Base-by-base conservation (phyloP, 2,113 vertebrate species). In the Amblyornis subalaris region DNA sequence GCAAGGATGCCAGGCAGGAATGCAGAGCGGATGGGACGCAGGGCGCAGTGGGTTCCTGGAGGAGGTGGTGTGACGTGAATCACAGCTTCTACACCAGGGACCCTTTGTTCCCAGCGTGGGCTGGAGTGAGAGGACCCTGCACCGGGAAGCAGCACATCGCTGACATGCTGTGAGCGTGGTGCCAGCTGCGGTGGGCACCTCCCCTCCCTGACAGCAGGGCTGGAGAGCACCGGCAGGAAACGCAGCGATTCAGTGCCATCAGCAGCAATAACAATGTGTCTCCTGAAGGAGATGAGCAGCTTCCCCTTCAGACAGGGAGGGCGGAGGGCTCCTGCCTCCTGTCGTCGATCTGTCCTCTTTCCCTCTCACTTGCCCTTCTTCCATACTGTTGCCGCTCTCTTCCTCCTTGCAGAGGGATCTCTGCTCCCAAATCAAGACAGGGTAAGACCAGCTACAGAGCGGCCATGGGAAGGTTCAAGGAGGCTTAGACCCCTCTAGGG, bases 361-460 rank as follows among this genome's bases (percentile, higher is more conserved):
- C 33, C 24, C 10, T 60, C 31, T n/a, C 44, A 3, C 31, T 61
- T 5, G 4, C 24, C 7, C 29, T 62, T 61, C 57, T 62, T 55
- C 67, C 42, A 29, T 35, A 11, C 33, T 0, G 0, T 15, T 57
- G 21, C 31, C 0, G 0, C 26, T 65, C 12, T 65, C 22, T 35
- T 38, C 28, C 25, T 77, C 50, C 45, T 57, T 23, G 14, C 14
- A 33, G 33, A 45, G 13, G 3, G 10, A 47, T 14, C 61, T 78
- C 21, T 73, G 50, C 50, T 88, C 36, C 23, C n/a, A 28, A 12
- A 53, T 13, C 2, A 7, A 21, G n/a, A 8, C 23, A 31, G 24
- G n/a, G 44, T 26, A 47, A 28, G 15, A 4, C 20, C 65, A 38
- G 42, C 7, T 14, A 24, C 2, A 2, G 40, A 70, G 40, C 60